Percentiles rank a stretch among this genome's conserved stretches.
Conservation (phyloP, 2,113 vertebrate genomes). For the Amblyornis subalaris region DNA sequence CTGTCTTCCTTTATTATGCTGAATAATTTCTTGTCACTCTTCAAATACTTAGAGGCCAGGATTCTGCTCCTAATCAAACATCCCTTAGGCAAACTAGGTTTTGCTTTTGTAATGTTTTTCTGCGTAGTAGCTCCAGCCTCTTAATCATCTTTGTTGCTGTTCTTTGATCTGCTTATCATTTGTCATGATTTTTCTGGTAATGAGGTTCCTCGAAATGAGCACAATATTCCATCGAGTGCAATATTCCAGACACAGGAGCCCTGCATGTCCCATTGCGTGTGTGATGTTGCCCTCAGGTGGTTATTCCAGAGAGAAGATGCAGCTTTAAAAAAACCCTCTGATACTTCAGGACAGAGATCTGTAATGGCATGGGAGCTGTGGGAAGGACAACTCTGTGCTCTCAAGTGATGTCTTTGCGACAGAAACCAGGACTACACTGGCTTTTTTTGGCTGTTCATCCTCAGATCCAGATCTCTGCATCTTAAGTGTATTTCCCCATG, state of each 20-base stretch:
- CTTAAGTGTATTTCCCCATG: background rate
- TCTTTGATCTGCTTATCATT: background rate
- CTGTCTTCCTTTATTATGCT: background rate
- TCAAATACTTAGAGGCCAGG: background rate
- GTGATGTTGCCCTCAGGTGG: conserved; percentile 59
- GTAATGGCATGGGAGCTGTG: background rate
- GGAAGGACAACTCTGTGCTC: background rate
- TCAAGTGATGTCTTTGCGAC: background rate
- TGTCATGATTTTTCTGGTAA: background rate
- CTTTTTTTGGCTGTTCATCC: background rate
- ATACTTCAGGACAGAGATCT: background rate
- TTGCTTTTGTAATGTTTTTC: conserved; percentile 24
- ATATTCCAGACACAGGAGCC: background rate
- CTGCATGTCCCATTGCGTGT: background rate
- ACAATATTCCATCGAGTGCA: background rate
- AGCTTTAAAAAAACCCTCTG: background rate
- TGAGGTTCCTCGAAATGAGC: background rate
- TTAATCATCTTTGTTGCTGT: background rate
- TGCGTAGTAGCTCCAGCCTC: background rate
- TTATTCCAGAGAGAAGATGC: background rate
- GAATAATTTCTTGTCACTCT: background rate
- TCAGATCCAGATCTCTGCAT: background rate
- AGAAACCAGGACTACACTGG: background rate
- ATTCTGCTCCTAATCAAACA: conserved; percentile 17
- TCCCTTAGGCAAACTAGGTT: conserved; percentile 13